Percentiles rank a stretch among this genome's conserved stretches.
Evolutionary conservation across 2,113 vertebrate genomes (phyloP).

Genomic region (Petrocephalus zakoni): DNA sequence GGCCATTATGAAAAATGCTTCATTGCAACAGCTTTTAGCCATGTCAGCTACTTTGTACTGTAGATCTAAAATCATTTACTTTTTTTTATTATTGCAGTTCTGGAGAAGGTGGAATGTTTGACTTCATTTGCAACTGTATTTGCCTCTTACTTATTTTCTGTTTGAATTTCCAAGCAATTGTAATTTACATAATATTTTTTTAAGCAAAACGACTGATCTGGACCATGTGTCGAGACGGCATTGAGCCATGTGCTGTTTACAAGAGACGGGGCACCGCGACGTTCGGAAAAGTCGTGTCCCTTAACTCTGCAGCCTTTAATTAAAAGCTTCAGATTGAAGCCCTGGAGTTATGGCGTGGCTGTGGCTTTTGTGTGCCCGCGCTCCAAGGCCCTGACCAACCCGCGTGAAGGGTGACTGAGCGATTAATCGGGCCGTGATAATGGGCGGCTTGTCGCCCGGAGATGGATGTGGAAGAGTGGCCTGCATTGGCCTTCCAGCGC

Average conservation of each 20-base stretch:
- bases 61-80: neutral
- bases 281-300: neutral
- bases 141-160: neutral
- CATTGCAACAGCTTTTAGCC: neutral
- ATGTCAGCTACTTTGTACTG: neutral
- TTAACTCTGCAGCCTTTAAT: neutral
- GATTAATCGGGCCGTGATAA: slow-evolving; percentile 13
- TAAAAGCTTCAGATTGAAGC: neutral
- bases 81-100: neutral
- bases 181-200: neutral
- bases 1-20: neutral
- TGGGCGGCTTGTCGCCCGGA: neutral
- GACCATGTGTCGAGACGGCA: neutral
- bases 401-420: neutral
- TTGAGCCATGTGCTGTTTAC: neutral
- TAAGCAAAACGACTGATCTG: neutral
- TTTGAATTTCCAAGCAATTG: neutral
- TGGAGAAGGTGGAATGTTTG: neutral
- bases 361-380: neutral
- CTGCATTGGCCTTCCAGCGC: neutral
- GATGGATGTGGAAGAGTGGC: neutral
- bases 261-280: neutral
- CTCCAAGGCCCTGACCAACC: neutral
- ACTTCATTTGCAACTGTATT: neutral
- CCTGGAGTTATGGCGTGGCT: neutral